These are phyloP conservation scores for Thryonomys swinderianus DNA, from an alignment of 2,113 vertebrate genomes.

Conservation along the genomic window DNA sequence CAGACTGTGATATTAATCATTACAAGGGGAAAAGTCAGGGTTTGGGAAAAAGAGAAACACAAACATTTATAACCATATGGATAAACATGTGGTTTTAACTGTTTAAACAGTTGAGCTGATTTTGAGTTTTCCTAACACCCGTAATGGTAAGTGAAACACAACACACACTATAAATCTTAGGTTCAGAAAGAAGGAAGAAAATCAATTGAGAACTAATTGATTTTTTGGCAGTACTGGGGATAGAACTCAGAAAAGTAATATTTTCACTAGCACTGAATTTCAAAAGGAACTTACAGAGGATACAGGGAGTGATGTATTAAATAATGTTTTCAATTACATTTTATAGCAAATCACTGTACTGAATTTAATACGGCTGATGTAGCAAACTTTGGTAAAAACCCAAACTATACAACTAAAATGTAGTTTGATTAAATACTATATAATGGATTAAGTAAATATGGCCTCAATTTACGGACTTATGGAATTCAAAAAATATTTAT, in stretches of 20 bases:
- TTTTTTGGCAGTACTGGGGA: no score
- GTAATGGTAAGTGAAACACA: background rate
- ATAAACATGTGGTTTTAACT: constrained; percentile 11
- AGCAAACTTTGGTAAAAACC: background rate
- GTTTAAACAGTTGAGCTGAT: background rate
- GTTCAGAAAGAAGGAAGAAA: constrained; percentile 18
- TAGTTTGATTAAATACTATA: background rate
- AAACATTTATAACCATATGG: background rate
- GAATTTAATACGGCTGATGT: constrained; percentile 24
- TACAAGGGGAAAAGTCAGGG: constrained; percentile 42
- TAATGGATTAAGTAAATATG: background rate
- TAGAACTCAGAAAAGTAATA: background rate
- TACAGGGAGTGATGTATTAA: background rate
- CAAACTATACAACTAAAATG: constrained; percentile 8
- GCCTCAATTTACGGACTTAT: background rate
- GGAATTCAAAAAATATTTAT: constrained; percentile 4
- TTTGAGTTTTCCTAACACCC: constrained; percentile 36
- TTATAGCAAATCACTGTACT: background rate
- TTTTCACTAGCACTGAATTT: background rate
- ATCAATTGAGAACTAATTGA: background rate
- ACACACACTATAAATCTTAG: background rate
- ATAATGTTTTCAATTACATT: constrained; percentile 16
- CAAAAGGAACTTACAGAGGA: background rate
- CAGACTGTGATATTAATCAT: constrained; percentile 21
- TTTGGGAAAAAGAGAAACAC: background rate